phyloP scores from a whole-genome alignment of 2,797 vertebrate genomes.

The Pseudocheirus occidentalis region DNA sequence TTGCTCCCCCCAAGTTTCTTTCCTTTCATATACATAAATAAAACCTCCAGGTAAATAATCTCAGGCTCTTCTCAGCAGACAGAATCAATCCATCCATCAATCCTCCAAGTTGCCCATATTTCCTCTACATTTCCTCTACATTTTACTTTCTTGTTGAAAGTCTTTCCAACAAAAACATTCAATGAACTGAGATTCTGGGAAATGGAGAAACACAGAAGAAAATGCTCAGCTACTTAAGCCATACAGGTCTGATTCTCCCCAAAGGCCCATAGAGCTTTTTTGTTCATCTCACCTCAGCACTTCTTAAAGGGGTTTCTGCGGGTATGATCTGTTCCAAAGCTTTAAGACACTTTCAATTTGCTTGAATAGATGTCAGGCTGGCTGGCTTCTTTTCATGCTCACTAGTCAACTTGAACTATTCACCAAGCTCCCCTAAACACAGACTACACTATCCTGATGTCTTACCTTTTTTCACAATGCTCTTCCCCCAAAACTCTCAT shows the following conservation, averaged over 20 bases:
- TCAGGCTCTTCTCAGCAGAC: background rate
- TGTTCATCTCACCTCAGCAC: background rate
- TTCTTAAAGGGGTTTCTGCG: background rate
- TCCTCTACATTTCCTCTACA: background rate
- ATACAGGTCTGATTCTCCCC: rapidly evolving
- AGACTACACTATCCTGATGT: background rate
- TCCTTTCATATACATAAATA: background rate
- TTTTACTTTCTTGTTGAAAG: background rate
- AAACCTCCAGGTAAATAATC: constrained; percentile 9
- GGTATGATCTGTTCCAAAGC: background rate
- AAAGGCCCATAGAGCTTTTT: too few relatives aligned
- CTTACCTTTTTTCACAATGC: background rate
- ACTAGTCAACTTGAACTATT: background rate
- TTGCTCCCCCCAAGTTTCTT: background rate
- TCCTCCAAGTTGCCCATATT: background rate
- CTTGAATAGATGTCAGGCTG: background rate
- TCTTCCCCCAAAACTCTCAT: background rate
- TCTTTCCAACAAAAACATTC: background rate
- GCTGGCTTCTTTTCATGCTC: background rate
- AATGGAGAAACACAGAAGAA: background rate
- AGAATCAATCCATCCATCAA: background rate
- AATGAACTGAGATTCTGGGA: background rate
- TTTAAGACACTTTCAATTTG: background rate
- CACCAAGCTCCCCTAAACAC: background rate
- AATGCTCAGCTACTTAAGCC: background rate